A percentile compares a stretch with the other conserved stretches of the same genome.
phyloP scores from a whole-genome alignment of 2,888 invertebrate species.

The Rhimphoctona megacephalus region DNA sequence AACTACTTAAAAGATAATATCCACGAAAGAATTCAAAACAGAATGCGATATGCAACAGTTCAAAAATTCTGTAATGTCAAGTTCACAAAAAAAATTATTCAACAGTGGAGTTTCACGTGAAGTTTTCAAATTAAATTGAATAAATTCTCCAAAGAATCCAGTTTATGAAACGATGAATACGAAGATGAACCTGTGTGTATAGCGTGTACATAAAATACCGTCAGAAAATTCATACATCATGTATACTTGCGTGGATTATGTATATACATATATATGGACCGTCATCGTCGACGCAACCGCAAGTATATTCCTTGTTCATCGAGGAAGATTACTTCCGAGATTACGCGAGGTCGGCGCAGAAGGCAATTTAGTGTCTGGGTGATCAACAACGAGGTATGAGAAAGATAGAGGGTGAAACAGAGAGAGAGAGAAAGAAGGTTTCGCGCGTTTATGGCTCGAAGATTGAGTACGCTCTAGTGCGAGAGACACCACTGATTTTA shows the following conservation, averaged over 20 bases:
- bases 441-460: conserved; percentile 66
- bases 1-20: too few relatives aligned
- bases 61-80: too few relatives aligned
- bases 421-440: conserved; percentile 37
- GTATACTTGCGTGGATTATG: not conserved
- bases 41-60: too few relatives aligned
- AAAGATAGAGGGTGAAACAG: conserved; percentile 1
- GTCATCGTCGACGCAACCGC: conserved; percentile 52
- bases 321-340: conserved; percentile 69
- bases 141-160: not conserved
- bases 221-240: conserved; percentile 27
- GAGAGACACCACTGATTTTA: conserved; percentile 60
- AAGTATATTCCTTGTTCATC: conserved; percentile 57
- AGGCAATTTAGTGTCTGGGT: conserved; percentile 72
- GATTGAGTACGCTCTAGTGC: conserved; percentile 66
- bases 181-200: not conserved
- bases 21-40: too few relatives aligned
- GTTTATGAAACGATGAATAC: not conserved
- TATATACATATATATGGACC: conserved; percentile 21
- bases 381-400: conserved; percentile 63
- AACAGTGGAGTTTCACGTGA: not conserved
- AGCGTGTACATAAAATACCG: not conserved
- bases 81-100: too few relatives aligned
- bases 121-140: not conserved
- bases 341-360: conserved; percentile 67